Evolutionary conservation across 2,797 vertebrate species (phyloP).

Genomic region (Glossophaga mutica): DNA sequence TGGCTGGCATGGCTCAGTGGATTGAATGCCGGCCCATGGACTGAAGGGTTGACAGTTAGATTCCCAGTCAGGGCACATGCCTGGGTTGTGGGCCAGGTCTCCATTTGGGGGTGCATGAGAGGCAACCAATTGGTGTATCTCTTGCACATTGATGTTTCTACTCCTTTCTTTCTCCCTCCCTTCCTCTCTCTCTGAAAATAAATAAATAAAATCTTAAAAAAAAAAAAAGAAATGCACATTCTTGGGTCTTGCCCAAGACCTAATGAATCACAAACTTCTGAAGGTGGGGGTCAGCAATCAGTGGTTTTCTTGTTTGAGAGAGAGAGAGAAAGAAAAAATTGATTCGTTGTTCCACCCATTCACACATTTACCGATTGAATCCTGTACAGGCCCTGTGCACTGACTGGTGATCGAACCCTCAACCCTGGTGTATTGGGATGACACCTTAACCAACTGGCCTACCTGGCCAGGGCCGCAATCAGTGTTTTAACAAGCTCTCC

Average conservation of each 20-base stretch:
- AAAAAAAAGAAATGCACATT: not conserved
- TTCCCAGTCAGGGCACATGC: not conserved
- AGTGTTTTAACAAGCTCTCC: conserved; percentile 34
- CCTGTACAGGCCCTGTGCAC: not conserved
- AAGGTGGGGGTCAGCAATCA: not conserved
- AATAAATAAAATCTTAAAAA: not conserved
- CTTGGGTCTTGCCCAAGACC: not conserved
- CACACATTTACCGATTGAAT: not conserved
- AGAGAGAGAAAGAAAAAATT: not conserved
- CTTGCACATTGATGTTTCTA: not conserved
- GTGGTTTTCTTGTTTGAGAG: not conserved
- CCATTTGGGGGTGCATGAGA: not conserved
- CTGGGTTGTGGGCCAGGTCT: not conserved
- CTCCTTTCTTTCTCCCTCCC: not conserved
- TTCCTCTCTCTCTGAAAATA: not conserved
- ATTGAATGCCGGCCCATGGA: not conserved
- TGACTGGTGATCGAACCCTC: too few species aligned
- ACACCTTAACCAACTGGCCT: not conserved
- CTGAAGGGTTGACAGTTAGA: not conserved
- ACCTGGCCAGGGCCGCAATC: not conserved
- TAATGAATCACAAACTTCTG: not conserved
- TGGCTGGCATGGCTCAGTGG: not conserved
- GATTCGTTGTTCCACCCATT: not conserved
- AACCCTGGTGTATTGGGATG: not conserved
- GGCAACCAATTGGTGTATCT: not conserved